Percentiles rank a stretch among this genome's conserved stretches.
These are phyloP conservation scores for Pseudomyrmex flavicornis DNA, from an alignment of 1,140 invertebrate species.

Conservation along the genomic window DNA sequence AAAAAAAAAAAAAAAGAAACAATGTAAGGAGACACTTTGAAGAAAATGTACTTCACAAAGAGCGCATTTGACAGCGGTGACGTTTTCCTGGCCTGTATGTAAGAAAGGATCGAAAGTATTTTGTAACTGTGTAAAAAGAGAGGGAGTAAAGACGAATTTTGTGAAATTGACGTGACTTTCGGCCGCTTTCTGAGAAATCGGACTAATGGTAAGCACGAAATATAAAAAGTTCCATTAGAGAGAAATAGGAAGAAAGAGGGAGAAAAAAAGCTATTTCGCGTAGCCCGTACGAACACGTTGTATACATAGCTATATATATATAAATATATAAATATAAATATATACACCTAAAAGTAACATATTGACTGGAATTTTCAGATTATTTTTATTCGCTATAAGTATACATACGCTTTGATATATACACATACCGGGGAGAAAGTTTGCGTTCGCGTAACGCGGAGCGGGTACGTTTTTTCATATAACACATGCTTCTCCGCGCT, in stretches of 20 bases:
- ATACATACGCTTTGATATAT: slow-evolving; percentile 52
- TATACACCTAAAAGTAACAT: slow-evolving; percentile 60
- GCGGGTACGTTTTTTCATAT: background rate
- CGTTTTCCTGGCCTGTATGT: slow-evolving; percentile 15
- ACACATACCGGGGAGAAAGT: slow-evolving; percentile 25
- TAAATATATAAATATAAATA: slow-evolving; percentile 41
- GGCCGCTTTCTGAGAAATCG: slow-evolving; percentile 27
- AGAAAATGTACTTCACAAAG: slow-evolving; percentile 28
- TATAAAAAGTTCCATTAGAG: slow-evolving; percentile 52
- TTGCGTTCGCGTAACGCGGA: background rate
- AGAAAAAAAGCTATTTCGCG: slow-evolving; percentile 39
- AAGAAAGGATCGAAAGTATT: slow-evolving; percentile 64
- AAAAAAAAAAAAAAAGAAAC: slow-evolving; percentile 14
- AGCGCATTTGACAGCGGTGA: slow-evolving; percentile 43
- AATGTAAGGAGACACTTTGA: background rate
- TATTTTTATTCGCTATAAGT: slow-evolving; percentile 72
- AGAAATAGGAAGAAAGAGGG: background rate
- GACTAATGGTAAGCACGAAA: slow-evolving; percentile 19
- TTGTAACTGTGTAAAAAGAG: slow-evolving; percentile 56
- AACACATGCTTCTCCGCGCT: slow-evolving; percentile 9
- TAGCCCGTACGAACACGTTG: slow-evolving; percentile 63
- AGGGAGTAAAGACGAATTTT: background rate
- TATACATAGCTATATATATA: slow-evolving; percentile 61
- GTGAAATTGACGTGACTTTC: slow-evolving; percentile 34
- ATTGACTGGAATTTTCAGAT: slow-evolving; percentile 70